A percentile compares a stretch with the other conserved stretches of the same genome.
phyloP scores from a whole-genome alignment of 2,113 vertebrate species.

The Laticauda laticaudata region DNA sequence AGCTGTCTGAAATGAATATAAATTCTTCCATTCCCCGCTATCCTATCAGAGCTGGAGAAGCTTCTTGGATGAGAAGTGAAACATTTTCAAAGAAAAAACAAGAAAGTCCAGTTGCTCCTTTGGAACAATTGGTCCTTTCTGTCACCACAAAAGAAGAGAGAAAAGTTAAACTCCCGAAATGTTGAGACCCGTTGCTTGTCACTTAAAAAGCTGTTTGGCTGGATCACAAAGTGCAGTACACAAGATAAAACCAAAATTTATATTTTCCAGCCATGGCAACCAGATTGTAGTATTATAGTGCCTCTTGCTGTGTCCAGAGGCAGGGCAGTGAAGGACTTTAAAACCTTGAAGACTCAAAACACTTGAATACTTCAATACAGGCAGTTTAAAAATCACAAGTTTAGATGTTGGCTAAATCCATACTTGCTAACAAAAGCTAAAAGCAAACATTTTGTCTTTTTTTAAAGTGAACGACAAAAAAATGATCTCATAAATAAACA shows the following conservation, averaged over 20 bases:
- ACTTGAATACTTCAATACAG: neutral
- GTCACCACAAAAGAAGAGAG: neutral
- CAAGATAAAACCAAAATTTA: neutral
- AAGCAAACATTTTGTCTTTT: neutral
- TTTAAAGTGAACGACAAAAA: neutral
- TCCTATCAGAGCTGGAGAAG: no score
- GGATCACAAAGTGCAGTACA: neutral
- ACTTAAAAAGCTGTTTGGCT: slow-evolving; percentile 1
- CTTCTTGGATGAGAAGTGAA: no score
- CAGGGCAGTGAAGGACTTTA: neutral
- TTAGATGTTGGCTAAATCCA: neutral
- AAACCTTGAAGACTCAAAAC: neutral
- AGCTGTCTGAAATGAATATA: no score
- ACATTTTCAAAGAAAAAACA: no score
- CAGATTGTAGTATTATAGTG: neutral
- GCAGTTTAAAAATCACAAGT: neutral
- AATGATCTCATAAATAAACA: neutral
- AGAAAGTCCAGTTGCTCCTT: no score
- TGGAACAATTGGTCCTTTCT: no score
- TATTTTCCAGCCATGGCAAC: neutral
- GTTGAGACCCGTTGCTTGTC: neutral
- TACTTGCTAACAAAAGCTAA: neutral
- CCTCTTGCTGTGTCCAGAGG: neutral
- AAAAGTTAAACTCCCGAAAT: slow-evolving; percentile 13
- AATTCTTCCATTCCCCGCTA: no score